phyloP scores from a whole-genome alignment of 2,113 vertebrate genomes.

The Hassar affinis region DNA sequence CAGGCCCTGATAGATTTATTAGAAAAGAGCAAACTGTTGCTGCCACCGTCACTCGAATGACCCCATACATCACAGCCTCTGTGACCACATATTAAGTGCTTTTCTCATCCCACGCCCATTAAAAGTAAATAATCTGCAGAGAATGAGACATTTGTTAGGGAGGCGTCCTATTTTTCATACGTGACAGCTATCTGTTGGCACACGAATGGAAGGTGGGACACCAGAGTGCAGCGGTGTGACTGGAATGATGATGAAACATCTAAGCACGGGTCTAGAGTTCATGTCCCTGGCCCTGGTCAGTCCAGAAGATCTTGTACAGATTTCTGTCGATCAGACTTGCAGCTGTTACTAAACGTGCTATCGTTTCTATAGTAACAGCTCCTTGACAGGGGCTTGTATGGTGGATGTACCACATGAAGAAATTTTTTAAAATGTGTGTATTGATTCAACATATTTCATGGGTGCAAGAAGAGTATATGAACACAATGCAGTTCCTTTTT shows the following conservation, averaged over 20 bases:
- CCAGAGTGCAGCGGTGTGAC: conserved; percentile 27
- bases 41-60: conserved; percentile 60
- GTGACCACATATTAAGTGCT: conserved; percentile 75
- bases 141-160: conserved; percentile 66
- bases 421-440: neutral
- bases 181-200: conserved; percentile 71
- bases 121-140: conserved; percentile 75
- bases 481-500: neutral
- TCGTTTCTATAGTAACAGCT: neutral
- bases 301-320: neutral
- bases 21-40: conserved; percentile 56
- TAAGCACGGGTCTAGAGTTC: conserved; percentile 2
- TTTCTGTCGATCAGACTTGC: neutral
- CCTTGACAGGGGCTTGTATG: neutral
- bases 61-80: conserved; percentile 73
- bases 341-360: neutral
- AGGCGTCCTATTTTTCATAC: conserved; percentile 66
- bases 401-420: neutral
- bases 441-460: neutral
- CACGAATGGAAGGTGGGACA: conserved; percentile 54
- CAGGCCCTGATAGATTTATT: conserved; percentile 65
- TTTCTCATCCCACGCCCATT: conserved; percentile 68
- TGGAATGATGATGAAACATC: conserved; percentile 56
- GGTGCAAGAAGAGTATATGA: neutral
- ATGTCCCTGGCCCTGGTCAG: neutral